These are phyloP conservation scores for Dromococcyx pavoninus DNA, from an alignment of 2,797 vertebrate genomes.

Conservation along the genomic window DNA sequence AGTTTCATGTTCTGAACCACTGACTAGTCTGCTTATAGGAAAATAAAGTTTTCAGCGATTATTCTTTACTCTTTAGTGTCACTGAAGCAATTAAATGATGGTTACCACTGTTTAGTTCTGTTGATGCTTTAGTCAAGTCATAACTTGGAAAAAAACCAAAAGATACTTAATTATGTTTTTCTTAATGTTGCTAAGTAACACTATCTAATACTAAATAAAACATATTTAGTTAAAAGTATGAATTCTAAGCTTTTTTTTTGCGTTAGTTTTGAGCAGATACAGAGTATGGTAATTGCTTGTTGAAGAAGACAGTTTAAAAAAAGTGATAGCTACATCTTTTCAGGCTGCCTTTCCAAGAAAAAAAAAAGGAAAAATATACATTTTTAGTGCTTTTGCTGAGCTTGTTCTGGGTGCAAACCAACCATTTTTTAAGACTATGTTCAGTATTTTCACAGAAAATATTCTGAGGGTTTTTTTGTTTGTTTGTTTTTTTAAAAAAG, in stretches of 20 bases:
- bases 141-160: neutral
- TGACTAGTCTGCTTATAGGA: neutral
- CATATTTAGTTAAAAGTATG: neutral
- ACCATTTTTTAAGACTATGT: neutral
- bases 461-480: neutral
- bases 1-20: neutral
- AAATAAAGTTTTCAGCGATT: neutral
- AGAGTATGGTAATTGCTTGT: neutral
- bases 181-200: neutral
- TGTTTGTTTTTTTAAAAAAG: neutral
- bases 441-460: neutral
- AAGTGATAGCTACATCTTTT: neutral
- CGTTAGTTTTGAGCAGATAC: neutral
- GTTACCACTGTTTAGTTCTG: neutral
- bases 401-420: neutral
- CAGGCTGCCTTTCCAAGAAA: neutral
- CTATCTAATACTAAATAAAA: neutral
- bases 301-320: neutral
- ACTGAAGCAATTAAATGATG: neutral
- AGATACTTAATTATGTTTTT: neutral
- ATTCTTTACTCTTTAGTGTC: neutral
- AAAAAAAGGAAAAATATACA: neutral
- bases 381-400: neutral
- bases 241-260: neutral
- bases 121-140: neutral